phyloP scores from a whole-genome alignment of 2,888 invertebrate genomes.

The Teleogryllus oceanicus region DNA sequence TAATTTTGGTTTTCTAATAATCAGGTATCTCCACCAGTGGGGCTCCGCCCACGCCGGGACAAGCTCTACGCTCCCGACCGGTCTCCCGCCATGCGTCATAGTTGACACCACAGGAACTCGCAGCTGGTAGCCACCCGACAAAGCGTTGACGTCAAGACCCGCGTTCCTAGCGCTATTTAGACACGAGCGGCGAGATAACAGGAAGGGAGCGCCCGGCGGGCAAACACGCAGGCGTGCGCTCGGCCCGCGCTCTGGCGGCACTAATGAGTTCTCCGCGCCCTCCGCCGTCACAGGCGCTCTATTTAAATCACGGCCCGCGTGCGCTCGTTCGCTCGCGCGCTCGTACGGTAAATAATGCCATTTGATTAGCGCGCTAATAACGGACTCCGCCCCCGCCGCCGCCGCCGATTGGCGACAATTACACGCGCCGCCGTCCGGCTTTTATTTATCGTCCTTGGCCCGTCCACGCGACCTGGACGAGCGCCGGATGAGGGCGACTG shows the following conservation, averaged over 20 bases:
- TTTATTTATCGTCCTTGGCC: slow-evolving; percentile 4
- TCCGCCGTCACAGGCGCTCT: background rate
- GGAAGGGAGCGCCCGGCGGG: too few species aligned
- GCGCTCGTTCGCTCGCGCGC: background rate
- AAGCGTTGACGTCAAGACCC: too few species aligned
- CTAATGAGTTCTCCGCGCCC: background rate
- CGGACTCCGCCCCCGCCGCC: background rate
- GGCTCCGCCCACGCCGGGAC: too few species aligned
- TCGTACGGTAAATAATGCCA: background rate
- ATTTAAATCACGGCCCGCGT: background rate
- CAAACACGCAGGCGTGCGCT: background rate
- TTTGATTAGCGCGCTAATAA: slow-evolving; percentile 1
- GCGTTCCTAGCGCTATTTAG: too few species aligned
- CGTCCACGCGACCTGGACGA: background rate
- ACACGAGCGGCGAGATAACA: background rate
- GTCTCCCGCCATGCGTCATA: too few species aligned
- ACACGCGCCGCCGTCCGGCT: background rate
- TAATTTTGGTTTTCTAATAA: too few species aligned
- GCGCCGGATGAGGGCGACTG: too few species aligned
- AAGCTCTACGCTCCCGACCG: too few species aligned
- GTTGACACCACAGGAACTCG: too few species aligned
- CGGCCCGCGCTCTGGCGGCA: background rate
- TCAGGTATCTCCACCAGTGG: too few species aligned
- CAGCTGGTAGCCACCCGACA: too few species aligned
- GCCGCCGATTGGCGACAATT: slow-evolving; percentile 18